Evolutionary conservation across 1,140 invertebrate genomes (phyloP).

Genomic region (Leucophenga varia): DNA sequence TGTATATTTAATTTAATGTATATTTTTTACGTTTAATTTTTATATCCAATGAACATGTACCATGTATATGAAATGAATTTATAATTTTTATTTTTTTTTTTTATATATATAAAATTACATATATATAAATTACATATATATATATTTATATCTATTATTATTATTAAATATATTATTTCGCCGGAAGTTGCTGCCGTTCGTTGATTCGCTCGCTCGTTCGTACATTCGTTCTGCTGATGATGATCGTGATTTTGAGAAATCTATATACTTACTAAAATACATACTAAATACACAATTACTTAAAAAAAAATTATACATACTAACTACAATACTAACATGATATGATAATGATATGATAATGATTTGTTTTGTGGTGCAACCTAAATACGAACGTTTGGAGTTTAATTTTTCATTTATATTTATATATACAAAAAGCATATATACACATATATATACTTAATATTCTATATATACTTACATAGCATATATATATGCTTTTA

Average conservation of each 20-base stretch:
- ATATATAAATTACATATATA: slow-evolving; percentile 17
- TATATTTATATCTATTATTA: slow-evolving; percentile 5
- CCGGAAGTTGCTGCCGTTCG: slow-evolving; percentile 32
- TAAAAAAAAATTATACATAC: background rate
- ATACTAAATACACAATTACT: slow-evolving; percentile 9
- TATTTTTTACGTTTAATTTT: slow-evolving; percentile 39
- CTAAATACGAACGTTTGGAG: slow-evolving; percentile 39
- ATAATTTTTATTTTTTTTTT: slow-evolving; percentile 46
- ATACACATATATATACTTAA: slow-evolving; percentile 17
- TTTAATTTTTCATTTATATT: slow-evolving; percentile 23
- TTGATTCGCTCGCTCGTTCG: slow-evolving; percentile 33
- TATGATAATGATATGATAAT: slow-evolving; percentile 34
- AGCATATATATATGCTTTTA: slow-evolving; percentile 26
- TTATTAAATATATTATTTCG: slow-evolving; percentile 22
- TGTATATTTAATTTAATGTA: too few relatives aligned
- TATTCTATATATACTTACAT: slow-evolving; percentile 29
- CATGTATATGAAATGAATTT: slow-evolving; percentile 52
- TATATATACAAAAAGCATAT: slow-evolving; percentile 20
- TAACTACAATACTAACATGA: slow-evolving; percentile 42
- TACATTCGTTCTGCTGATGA: slow-evolving; percentile 39
- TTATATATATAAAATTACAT: slow-evolving; percentile 32
- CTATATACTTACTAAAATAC: slow-evolving; percentile 22
- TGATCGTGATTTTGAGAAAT: slow-evolving; percentile 43
- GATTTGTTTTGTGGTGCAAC: slow-evolving; percentile 52
- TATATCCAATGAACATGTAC: slow-evolving; percentile 46